Evolutionary conservation across 2,113 vertebrate species (phyloP), one percentile per base, ranked within the genome.

Genomic region (Ceyx melanurus): DNA sequence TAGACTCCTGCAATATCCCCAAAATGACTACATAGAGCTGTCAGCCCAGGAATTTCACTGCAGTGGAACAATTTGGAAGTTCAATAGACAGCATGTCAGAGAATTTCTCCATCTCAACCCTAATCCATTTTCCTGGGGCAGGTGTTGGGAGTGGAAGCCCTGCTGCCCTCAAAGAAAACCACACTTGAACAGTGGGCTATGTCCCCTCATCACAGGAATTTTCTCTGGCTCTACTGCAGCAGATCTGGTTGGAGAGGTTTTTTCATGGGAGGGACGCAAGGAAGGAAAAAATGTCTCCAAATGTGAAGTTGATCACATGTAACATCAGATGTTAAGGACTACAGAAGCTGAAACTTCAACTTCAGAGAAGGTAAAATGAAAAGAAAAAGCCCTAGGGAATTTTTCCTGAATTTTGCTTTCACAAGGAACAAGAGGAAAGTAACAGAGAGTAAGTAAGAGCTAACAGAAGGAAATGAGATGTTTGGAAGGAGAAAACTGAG

Each of bases 121-220:
- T 57, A 65, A 57, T 73, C 51, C 17, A 19, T 50, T 58, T 62
- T 65, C 18, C 43, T 73, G 15, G 50, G 35, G 48, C n/a, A 76
- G 15, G 8, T 51, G 37, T 45, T 73, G 23, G 28, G 20, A 90
- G 9, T 40, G 7, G 19, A 88, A 82, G 31, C 13, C 35, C 21
- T 35, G 46, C 28, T 75, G 57, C 29, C 22, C 31, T 37, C 31
- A 43, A 58, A 82, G 29, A 31, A 21, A 50, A 13, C 21, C 13
- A 40, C 5, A 54, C 0, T 2, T 1, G 2, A 80, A 50, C 15
- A 84, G 37, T 5, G 31, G 35, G 22, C 23, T 46, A 29, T 43
- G 17, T 12, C 46, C 28, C 14, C 35, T 61, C 23, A 28, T 14
- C 46, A 66, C 10, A 37, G 43, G 17, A 51, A 19, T 37, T 67